Evolutionary conservation across 2,888 invertebrate species (phyloP).

Genomic region (Chaitophorus viminalis): DNA sequence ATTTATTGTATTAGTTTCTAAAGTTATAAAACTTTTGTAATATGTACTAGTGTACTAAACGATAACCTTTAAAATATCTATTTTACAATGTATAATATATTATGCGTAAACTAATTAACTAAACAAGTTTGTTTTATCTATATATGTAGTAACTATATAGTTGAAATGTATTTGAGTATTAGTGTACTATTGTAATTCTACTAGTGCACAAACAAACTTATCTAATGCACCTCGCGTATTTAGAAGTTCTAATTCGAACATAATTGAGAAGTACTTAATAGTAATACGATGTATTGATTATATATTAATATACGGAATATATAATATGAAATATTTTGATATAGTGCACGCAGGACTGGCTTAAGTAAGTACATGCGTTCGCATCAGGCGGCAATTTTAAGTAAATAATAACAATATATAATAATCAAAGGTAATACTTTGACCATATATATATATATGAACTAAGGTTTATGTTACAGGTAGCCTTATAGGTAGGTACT

Average conservation of each 20-base stretch:
- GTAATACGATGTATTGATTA: conserved; percentile 44
- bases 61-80: background rate
- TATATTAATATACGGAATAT: conserved; percentile 30
- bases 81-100: background rate
- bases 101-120: conserved; percentile 21
- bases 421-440: too few species aligned
- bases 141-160: background rate
- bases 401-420: too few species aligned
- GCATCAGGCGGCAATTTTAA: too few species aligned
- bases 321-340: background rate
- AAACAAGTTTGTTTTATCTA: background rate
- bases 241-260: conserved; percentile 23
- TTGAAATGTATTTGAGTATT: conserved; percentile 26
- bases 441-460: too few species aligned
- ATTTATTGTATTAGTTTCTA: background rate
- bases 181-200: too few species aligned
- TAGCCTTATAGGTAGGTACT: too few species aligned
- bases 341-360: too few species aligned
- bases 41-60: too few species aligned
- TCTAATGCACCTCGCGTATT: conserved; percentile 26
- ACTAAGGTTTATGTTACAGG: too few species aligned
- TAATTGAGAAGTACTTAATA: conserved; percentile 59
- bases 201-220: conserved; percentile 44
- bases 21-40: background rate
- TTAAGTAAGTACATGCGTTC: too few species aligned